Evolutionary conservation across 1,140 invertebrate species (phyloP).

Genomic region (Drosophila mojavensis): DNA sequence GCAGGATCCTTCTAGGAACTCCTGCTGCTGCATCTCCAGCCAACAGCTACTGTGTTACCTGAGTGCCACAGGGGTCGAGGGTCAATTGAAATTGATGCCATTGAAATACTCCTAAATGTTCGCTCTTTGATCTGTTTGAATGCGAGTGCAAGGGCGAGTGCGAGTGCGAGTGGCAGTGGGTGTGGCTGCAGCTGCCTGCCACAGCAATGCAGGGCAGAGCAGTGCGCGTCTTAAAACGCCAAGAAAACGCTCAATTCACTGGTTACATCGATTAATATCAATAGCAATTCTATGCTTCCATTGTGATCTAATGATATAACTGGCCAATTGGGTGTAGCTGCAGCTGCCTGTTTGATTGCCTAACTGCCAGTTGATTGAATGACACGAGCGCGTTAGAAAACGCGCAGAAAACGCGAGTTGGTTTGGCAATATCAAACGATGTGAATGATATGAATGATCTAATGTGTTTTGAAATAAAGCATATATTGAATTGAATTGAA

Average conservation of each 20-base stretch:
- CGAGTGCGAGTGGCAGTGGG: neutral
- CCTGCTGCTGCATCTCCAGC: neutral
- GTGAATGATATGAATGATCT: no score
- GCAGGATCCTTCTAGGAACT: slow-evolving; percentile 56
- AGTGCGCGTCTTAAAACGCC: slow-evolving; percentile 19
- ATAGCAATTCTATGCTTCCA: no score
- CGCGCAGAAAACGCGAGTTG: slow-evolving; percentile 18
- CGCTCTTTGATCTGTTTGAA: neutral
- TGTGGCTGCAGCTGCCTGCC: neutral
- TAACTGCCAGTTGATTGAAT: no score
- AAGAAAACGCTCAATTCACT: slow-evolving; percentile 11
- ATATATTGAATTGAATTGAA: no score
- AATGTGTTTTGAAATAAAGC: no score
- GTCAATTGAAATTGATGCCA: neutral
- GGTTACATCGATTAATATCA: no score
- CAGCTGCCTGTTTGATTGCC: no score
- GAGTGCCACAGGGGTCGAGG: slow-evolving; percentile 3
- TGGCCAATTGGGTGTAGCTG: no score
- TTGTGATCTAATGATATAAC: no score
- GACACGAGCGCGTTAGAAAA: slow-evolving; percentile 22
- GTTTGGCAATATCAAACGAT: no score
- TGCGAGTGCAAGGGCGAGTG: neutral
- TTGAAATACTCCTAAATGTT: neutral
- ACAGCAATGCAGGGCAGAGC: no score
- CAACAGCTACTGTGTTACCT: slow-evolving; percentile 55